phyloP scores from a whole-genome alignment of 1,140 invertebrate species.

The Gonatopus flavifemur region DNA sequence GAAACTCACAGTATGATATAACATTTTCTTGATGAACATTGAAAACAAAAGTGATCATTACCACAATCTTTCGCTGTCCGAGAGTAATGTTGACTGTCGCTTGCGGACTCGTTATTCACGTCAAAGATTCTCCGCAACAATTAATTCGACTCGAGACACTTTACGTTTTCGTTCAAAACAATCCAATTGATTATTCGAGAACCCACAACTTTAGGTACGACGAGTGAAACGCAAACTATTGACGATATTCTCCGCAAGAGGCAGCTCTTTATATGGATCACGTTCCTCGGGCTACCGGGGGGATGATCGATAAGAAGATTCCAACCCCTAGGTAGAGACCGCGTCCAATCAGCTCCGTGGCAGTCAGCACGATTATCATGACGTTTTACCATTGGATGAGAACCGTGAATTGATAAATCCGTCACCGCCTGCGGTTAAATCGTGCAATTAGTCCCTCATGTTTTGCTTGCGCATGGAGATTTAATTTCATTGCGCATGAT shows the following conservation, averaged over 20 bases:
- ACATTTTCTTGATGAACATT: no score
- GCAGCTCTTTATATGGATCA: constrained; percentile 44
- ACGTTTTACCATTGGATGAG: constrained; percentile 32
- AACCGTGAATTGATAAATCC: constrained; percentile 35
- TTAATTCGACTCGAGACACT: no score
- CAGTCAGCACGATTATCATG: constrained; percentile 29
- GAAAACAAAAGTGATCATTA: no score
- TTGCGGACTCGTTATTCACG: no score
- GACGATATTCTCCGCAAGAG: constrained; percentile 39
- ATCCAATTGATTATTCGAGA: background rate
- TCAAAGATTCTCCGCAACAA: no score
- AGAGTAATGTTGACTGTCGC: no score
- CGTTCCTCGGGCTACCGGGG: constrained; percentile 11
- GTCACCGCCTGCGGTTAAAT: constrained; percentile 39
- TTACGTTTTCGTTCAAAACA: background rate
- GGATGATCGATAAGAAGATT: constrained; percentile 54
- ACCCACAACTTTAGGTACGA: background rate
- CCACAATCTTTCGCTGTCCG: no score
- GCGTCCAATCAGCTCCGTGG: constrained; percentile 29
- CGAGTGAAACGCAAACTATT: constrained; percentile 16
- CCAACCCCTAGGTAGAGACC: constrained; percentile 48
- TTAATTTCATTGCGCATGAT: constrained; percentile 38
- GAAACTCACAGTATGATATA: no score
- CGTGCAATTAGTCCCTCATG: no score
- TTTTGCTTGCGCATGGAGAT: constrained; percentile 39